Percentiles rank a stretch among this genome's conserved stretches.
phyloP scores from a whole-genome alignment of 2,888 invertebrate genomes.

The Hirtodrosophila alboralis region DNA sequence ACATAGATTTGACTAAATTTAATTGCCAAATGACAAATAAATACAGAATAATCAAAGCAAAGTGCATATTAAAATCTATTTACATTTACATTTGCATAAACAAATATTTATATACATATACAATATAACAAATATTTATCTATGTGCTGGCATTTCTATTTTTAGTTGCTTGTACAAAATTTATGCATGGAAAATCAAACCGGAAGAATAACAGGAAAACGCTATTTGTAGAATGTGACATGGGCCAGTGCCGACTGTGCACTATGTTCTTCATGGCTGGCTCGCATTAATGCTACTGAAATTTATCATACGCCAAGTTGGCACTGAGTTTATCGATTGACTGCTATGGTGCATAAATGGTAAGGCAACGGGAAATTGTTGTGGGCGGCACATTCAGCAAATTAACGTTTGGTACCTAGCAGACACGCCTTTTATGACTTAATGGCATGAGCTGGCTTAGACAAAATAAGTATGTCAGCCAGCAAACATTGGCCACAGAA shows the following conservation, averaged over 20 bases:
- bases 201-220: constrained; percentile 47
- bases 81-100: constrained; percentile 52
- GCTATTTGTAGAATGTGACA: constrained; percentile 49
- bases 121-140: constrained; percentile 45
- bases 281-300: constrained; percentile 47
- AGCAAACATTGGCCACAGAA: constrained; percentile 10
- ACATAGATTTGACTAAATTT: too few species aligned
- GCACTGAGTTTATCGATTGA: constrained; percentile 51
- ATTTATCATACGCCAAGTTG: constrained; percentile 56
- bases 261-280: constrained; percentile 7
- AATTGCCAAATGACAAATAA: constrained; percentile 17
- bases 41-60: constrained; percentile 21
- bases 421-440: constrained; percentile 71
- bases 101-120: too few species aligned
- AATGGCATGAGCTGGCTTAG: constrained; percentile 54
- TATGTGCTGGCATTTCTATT: constrained; percentile 24
- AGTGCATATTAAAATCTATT: constrained; percentile 20
- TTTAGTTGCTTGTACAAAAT: constrained; percentile 21
- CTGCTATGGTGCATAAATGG: constrained; percentile 8
- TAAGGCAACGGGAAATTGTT: constrained; percentile 21
- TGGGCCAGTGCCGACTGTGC: constrained; percentile 12
- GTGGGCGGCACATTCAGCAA: constrained; percentile 44
- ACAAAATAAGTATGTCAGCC: constrained; percentile 36
- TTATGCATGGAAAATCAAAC: constrained; percentile 30
- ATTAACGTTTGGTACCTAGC: constrained; percentile 49